Conservation (phyloP, 2,888 invertebrate species). For the Nomada hirtipes region DNA sequence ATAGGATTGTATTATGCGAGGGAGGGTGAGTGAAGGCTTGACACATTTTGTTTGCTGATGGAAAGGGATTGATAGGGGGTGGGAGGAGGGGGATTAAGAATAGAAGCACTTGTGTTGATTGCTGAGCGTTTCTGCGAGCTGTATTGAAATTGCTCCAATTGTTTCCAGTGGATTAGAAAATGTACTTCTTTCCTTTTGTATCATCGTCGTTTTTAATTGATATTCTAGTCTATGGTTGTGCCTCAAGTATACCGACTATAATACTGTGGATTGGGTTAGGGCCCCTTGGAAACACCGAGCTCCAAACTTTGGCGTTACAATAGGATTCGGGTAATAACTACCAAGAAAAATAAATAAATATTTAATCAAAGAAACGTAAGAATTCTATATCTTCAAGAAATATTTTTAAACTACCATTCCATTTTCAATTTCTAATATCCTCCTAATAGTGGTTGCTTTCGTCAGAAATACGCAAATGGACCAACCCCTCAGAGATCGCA, state of each 20-base stretch:
- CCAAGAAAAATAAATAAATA: too few relatives aligned
- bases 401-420: too few relatives aligned
- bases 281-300: too few relatives aligned
- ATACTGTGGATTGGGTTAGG: too few relatives aligned
- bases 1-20: slow-evolving; percentile 11
- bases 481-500: background rate
- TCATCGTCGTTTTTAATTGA: too few relatives aligned
- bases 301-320: too few relatives aligned
- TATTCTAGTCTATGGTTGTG: too few relatives aligned
- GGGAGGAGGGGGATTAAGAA: background rate
- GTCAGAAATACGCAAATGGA: background rate
- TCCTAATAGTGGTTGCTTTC: background rate
- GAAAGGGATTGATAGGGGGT: slow-evolving; percentile 25
- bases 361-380: too few relatives aligned
- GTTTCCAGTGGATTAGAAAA: background rate
- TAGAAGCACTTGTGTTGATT: slow-evolving; percentile 30
- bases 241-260: too few relatives aligned
- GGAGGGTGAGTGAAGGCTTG: slow-evolving; percentile 2
- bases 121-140: background rate
- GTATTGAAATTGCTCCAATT: slow-evolving; percentile 5
- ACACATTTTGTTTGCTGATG: slow-evolving; percentile 14
- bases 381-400: too few relatives aligned
- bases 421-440: too few relatives aligned
- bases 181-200: background rate
- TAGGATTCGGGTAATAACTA: too few relatives aligned